Evolutionary conservation across 1,140 invertebrate species (phyloP).

Genomic region (Drosophila lini): DNA sequence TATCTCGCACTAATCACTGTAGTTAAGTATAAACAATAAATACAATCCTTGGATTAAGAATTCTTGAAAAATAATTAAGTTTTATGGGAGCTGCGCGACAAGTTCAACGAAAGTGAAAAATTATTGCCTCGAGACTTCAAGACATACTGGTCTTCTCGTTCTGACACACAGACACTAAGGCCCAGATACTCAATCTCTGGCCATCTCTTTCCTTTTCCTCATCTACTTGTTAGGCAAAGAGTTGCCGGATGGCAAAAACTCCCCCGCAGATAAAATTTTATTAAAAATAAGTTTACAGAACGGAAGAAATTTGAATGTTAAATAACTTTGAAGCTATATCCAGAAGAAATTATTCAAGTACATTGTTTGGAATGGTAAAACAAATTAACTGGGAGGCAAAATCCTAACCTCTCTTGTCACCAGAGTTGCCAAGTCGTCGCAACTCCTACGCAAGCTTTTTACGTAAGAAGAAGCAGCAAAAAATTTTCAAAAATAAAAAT

Average conservation of each 20-base stretch:
- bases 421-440: slow-evolving; percentile 15
- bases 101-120: background rate
- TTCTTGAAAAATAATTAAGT: background rate
- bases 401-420: rapidly evolving
- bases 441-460: slow-evolving; percentile 11
- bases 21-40: background rate
- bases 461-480: background rate
- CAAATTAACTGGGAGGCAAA: background rate
- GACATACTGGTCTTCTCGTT: slow-evolving; percentile 1
- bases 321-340: too few relatives aligned
- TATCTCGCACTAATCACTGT: background rate
- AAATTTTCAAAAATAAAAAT: background rate
- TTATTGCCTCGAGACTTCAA: background rate
- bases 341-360: too few relatives aligned
- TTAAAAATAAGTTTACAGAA: background rate
- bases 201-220: background rate
- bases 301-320: too few relatives aligned
- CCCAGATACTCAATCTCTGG: background rate
- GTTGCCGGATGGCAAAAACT: slow-evolving; percentile 19
- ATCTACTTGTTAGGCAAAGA: background rate
- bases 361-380: too few relatives aligned
- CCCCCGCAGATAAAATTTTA: background rate
- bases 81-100: background rate
- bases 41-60: rapidly evolving
- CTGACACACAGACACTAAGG: background rate